phyloP scores from a whole-genome alignment of 2,888 invertebrate genomes.

The Nudaria mundana region DNA sequence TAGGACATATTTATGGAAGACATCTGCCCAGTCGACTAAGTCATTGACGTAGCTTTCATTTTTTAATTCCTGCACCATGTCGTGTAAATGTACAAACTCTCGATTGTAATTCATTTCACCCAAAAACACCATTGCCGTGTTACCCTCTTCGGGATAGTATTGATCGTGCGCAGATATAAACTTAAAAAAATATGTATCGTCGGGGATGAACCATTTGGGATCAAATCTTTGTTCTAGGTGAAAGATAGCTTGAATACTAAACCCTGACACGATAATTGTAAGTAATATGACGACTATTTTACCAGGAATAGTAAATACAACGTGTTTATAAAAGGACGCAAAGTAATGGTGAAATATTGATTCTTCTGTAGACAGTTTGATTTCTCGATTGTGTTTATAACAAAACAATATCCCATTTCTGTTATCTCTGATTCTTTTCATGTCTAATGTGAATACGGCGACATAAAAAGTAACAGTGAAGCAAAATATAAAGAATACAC shows the following conservation, averaged over 20 bases:
- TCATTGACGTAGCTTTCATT: constrained; percentile 78
- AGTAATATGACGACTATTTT: constrained; percentile 83
- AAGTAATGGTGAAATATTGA: constrained; percentile 82
- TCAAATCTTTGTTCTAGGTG: constrained; percentile 89
- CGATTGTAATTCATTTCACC: constrained; percentile 84
- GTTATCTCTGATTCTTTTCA: constrained; percentile 81
- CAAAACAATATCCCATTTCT: constrained; percentile 86
- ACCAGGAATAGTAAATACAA: constrained; percentile 84
- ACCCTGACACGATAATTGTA: constrained; percentile 80
- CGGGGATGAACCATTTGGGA: constrained; percentile 89
- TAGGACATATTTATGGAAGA: constrained; percentile 83
- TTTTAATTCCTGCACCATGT: constrained; percentile 75
- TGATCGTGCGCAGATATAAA: constrained; percentile 79
- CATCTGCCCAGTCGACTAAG: constrained; percentile 83
- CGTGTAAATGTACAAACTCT: constrained; percentile 81
- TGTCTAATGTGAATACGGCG: constrained; percentile 88
- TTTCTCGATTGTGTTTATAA: constrained; percentile 81
- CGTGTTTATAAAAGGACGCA: constrained; percentile 81
- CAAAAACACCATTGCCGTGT: constrained; percentile 83
- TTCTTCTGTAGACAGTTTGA: constrained; percentile 76
- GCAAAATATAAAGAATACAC: constrained; percentile 88
- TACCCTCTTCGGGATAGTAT: constrained; percentile 85
- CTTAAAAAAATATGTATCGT: constrained; percentile 83
- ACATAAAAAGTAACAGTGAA: constrained; percentile 91
- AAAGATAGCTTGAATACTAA: constrained; percentile 83